Conservation (phyloP, 2,797 vertebrate species). For the Pampus argenteus region DNA sequence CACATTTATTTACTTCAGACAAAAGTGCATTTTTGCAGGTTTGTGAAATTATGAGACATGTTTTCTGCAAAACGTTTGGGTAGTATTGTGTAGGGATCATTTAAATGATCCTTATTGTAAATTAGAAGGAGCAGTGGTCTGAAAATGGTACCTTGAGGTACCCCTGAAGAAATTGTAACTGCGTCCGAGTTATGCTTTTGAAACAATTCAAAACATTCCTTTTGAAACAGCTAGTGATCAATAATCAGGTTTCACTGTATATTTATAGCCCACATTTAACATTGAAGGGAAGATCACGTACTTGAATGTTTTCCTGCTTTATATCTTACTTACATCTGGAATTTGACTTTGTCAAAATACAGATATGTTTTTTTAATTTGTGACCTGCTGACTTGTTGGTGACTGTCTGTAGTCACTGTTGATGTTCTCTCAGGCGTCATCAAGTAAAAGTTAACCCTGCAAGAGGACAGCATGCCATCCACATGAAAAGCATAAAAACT, state of each 20-base stretch:
- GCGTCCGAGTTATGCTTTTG: neutral
- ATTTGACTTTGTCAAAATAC: constrained; percentile 19
- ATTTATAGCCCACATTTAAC: constrained; percentile 21
- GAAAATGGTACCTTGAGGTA: neutral
- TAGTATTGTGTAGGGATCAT: neutral
- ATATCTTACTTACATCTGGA: neutral
- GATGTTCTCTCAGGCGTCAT: constrained; percentile 16
- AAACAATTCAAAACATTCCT: neutral
- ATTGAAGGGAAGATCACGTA: neutral
- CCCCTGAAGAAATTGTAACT: neutral
- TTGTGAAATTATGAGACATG: neutral
- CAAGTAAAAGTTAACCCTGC: neutral
- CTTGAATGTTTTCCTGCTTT: constrained; percentile 9
- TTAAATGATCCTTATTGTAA: neutral
- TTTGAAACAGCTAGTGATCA: constrained; percentile 25
- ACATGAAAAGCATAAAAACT: constrained; percentile 23
- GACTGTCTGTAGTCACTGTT: neutral
- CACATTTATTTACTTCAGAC: neutral
- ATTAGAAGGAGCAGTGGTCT: neutral
- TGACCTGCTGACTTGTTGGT: neutral
- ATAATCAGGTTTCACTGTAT: constrained; percentile 41
- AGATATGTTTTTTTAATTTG: no score
- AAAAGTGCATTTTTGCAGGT: neutral
- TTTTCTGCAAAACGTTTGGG: neutral
- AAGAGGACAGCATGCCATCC: neutral